A percentile compares a stretch with the other conserved stretches of the same genome.
Conservation (phyloP, 2,888 invertebrate species). For the Rhorus exstirpatorius region DNA sequence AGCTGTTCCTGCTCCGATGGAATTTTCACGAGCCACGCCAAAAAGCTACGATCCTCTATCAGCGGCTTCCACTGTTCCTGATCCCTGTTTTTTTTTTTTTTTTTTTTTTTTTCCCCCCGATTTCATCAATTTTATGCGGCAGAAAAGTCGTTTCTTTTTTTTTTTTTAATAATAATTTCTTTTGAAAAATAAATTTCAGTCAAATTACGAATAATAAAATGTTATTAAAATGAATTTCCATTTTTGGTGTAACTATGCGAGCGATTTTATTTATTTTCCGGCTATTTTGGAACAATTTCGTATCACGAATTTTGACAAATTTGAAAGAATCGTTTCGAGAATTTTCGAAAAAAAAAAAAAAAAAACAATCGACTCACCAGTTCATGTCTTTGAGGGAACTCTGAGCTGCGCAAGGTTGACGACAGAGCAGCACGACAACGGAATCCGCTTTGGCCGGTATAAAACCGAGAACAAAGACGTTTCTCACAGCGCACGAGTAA, state of each 20-base stretch:
- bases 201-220: no score
- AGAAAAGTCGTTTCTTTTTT: no score
- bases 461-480: slow-evolving; percentile 99
- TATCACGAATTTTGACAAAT: no score
- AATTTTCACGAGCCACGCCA: slow-evolving; percentile 99
- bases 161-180: neutral
- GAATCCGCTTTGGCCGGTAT: slow-evolving; percentile 99
- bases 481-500: slow-evolving; percentile 99
- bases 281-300: no score
- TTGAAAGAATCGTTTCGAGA: no score
- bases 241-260: no score
- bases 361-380: slow-evolving; percentile 92
- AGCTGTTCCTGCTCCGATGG: slow-evolving; percentile 98
- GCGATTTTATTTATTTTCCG: no score
- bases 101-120: slow-evolving; percentile 19
- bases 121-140: neutral
- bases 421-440: slow-evolving; percentile 97
- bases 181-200: no score
- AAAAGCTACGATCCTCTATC: slow-evolving; percentile 97
- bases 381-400: slow-evolving; percentile 99
- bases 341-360: no score
- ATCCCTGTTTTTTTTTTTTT: slow-evolving; percentile 88
- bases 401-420: slow-evolving; percentile 99
- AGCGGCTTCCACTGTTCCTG: slow-evolving; percentile 99
- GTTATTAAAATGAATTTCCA: no score